Evolutionary conservation across 2,888 invertebrate species (phyloP).

Genomic region (Leistus spinibarbis): DNA sequence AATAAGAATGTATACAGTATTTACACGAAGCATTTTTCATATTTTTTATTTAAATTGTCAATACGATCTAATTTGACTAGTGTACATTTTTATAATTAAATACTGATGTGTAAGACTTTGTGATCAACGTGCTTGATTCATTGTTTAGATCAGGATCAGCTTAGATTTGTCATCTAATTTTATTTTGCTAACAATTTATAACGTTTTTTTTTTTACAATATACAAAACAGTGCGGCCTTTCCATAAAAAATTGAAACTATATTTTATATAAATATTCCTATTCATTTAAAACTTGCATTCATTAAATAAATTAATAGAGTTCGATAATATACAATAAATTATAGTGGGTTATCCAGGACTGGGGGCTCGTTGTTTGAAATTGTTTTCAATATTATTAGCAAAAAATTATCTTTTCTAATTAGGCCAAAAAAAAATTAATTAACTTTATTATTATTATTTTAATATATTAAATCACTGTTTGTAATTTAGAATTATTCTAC

Average conservation of each 20-base stretch:
- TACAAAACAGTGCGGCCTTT: conserved; percentile 35
- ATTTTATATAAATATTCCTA: conserved; percentile 14
- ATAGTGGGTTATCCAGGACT: background rate
- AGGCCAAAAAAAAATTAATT: no score
- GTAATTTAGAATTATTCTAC: no score
- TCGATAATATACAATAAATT: conserved; percentile 1
- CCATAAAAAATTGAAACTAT: conserved; percentile 32
- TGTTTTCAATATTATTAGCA: background rate
- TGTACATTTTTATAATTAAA: conserved; percentile 46
- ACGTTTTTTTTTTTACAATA: conserved; percentile 34
- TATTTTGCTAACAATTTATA: conserved; percentile 46
- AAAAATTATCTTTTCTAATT: background rate
- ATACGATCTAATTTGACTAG: conserved; percentile 44
- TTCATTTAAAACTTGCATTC: conserved; percentile 33
- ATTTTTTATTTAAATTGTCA: conserved; percentile 20
- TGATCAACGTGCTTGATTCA: conserved; percentile 27
- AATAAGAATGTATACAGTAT: conserved; percentile 44
- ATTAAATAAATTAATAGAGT: conserved; percentile 4
- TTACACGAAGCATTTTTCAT: conserved; percentile 41
- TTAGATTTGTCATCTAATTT: conserved; percentile 52
- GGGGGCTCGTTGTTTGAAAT: background rate
- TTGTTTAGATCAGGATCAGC: conserved; percentile 41
- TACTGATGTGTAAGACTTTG: conserved; percentile 51
- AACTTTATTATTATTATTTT: no score
- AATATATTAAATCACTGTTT: no score